Evolutionary conservation across 1,140 invertebrate species (phyloP).

Genomic region (Bicyclus anynana): DNA sequence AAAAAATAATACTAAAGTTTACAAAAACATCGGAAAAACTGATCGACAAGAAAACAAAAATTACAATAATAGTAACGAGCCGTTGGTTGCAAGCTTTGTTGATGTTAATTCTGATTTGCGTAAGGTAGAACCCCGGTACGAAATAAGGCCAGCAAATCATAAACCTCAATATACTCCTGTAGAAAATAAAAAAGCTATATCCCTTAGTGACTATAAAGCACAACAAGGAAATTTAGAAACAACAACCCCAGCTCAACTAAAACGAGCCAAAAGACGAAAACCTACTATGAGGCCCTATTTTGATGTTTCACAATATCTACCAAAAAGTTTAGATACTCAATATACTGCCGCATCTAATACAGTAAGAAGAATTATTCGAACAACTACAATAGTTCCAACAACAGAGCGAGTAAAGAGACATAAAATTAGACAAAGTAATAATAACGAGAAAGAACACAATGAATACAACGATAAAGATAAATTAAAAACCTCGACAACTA

Average conservation of each 20-base stretch:
- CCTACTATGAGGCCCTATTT: slow-evolving; percentile 33
- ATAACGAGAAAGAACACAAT: slow-evolving; percentile 43
- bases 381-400: slow-evolving; percentile 16
- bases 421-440: slow-evolving; percentile 18
- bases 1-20: slow-evolving; percentile 46
- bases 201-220: slow-evolving; percentile 48
- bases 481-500: slow-evolving; percentile 30
- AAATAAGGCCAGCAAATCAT: slow-evolving; percentile 53
- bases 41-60: slow-evolving; percentile 40
- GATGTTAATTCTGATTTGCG: slow-evolving; percentile 54
- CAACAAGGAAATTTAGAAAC: slow-evolving; percentile 26
- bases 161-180: slow-evolving; percentile 57
- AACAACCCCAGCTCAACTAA: slow-evolving; percentile 1
- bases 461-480: slow-evolving; percentile 46
- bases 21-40: slow-evolving; percentile 64
- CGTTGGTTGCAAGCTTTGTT: slow-evolving; percentile 38
- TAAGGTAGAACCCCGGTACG: slow-evolving; percentile 62
- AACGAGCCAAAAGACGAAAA: slow-evolving; percentile 19
- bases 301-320: slow-evolving; percentile 51
- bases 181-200: slow-evolving; percentile 55
- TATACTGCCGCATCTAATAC: slow-evolving; percentile 43
- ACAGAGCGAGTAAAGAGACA: background rate
- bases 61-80: slow-evolving; percentile 25
- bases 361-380: slow-evolving; percentile 37
- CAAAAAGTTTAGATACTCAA: slow-evolving; percentile 38